Evolutionary conservation across 37 sponge, comb jelly and placozoan genomes (phyloP).

Genomic region (Aplysina aerophoba): DNA sequence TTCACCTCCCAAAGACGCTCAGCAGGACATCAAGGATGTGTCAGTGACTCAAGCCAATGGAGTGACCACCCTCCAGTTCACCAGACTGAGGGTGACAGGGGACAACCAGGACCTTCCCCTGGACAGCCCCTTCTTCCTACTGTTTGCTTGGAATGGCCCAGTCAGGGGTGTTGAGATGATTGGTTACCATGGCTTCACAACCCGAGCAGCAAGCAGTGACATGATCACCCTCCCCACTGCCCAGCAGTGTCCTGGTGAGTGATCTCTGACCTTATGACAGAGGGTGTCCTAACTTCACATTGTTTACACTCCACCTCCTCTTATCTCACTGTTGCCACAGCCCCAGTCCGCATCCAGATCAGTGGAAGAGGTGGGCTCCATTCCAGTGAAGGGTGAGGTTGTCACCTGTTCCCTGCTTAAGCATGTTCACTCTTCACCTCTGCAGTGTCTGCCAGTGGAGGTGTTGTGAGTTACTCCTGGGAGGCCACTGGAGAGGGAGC

Average conservation of each 20-base stretch:
- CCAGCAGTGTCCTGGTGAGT: too few relatives aligned
- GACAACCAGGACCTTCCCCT: background rate
- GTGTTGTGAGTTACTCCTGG: background rate
- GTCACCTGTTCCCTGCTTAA: too few relatives aligned
- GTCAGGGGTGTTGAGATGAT: background rate
- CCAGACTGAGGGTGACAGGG: background rate
- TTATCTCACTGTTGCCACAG: too few relatives aligned
- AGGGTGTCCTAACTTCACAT: too few relatives aligned
- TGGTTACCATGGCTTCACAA: constrained; percentile 7
- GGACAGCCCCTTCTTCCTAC: background rate
- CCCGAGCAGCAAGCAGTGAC: too few relatives aligned
- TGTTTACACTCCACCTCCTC: background rate
- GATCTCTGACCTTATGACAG: too few relatives aligned
- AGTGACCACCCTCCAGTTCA: constrained; percentile 13
- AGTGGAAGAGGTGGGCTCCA: too few relatives aligned
- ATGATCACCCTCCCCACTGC: too few relatives aligned
- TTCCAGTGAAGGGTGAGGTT: too few relatives aligned
- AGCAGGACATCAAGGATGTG: background rate
- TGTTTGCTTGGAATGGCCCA: constrained; percentile 5
- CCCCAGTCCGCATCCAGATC: too few relatives aligned
- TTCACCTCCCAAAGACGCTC: background rate
- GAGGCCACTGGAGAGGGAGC: background rate
- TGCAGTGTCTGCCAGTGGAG: background rate
- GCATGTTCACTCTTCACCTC: background rate
- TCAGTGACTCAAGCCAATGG: background rate